These are phyloP conservation scores for Sparus aurata DNA, from an alignment of 2,797 vertebrate species.

Conservation along the genomic window DNA sequence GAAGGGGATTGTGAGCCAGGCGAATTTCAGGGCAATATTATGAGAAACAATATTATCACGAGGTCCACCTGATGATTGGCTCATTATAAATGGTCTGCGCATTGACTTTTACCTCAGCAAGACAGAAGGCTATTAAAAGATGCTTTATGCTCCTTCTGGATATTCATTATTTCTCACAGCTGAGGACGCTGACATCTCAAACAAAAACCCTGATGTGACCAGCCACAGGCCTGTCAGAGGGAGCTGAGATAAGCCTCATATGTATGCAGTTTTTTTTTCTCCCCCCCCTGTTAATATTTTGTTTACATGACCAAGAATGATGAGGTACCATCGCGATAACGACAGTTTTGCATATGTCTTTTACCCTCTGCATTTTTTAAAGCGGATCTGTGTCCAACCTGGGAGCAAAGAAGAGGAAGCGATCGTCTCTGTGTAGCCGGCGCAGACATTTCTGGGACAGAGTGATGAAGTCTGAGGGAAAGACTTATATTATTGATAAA, in stretches of 20 bases:
- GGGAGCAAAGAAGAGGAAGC: slow-evolving; percentile 14
- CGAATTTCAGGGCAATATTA: slow-evolving; percentile 61
- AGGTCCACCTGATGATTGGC: slow-evolving; percentile 76
- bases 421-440: slow-evolving; percentile 20
- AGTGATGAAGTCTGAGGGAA: slow-evolving; percentile 53
- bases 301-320: slow-evolving; percentile 31
- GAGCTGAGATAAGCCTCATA: slow-evolving; percentile 55
- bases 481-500: slow-evolving; percentile 80
- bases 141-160: slow-evolving; percentile 74
- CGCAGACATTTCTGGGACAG: slow-evolving; percentile 68
- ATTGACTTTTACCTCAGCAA: slow-evolving; percentile 71
- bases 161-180: slow-evolving; percentile 81
- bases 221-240: slow-evolving; percentile 58
- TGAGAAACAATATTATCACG: slow-evolving; percentile 71
- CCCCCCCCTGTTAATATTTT: slow-evolving; percentile 12
- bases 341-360: slow-evolving; percentile 16
- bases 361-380: slow-evolving; percentile 15
- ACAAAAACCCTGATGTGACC: slow-evolving; percentile 75
- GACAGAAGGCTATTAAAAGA: slow-evolving; percentile 78
- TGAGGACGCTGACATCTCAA: slow-evolving; percentile 74
- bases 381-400: slow-evolving; percentile 27
- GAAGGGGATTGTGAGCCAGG: slow-evolving; percentile 30
- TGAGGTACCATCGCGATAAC: slow-evolving; percentile 24
- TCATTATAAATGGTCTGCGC: slow-evolving; percentile 76
- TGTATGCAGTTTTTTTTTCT: slow-evolving; percentile 20